Percentiles rank a stretch among this genome's conserved stretches.
phyloP scores from a whole-genome alignment of 2,888 invertebrate species.

The Coenonympha arcania region DNA sequence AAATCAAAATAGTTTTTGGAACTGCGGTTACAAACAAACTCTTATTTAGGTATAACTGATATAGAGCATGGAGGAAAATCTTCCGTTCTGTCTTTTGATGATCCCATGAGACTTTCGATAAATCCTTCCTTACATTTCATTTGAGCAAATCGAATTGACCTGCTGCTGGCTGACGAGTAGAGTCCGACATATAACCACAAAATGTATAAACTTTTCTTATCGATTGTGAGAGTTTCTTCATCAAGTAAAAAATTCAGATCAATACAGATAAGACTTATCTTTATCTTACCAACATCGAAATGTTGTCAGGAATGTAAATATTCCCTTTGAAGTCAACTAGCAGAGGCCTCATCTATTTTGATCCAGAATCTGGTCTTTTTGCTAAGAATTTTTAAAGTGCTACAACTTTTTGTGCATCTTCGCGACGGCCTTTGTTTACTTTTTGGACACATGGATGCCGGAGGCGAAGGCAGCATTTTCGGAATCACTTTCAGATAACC shows the following conservation, averaged over 20 bases:
- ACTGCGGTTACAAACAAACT: too few relatives aligned
- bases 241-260: not conserved
- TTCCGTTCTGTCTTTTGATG: too few relatives aligned
- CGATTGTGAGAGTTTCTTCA: not conserved
- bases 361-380: not conserved
- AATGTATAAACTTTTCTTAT: not conserved
- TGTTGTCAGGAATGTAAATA: not conserved
- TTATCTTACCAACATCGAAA: not conserved
- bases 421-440: slow-evolving; percentile 31
- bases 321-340: slow-evolving; percentile 5
- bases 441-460: slow-evolving; percentile 39
- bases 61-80: too few relatives aligned
- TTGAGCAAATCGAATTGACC: too few relatives aligned
- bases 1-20: too few relatives aligned
- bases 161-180: too few relatives aligned
- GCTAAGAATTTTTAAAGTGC: not conserved
- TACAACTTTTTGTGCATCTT: not conserved
- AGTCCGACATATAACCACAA: too few relatives aligned
- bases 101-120: too few relatives aligned
- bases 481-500: slow-evolving; percentile 65
- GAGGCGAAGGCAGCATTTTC: slow-evolving; percentile 47
- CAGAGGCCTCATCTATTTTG: not conserved
- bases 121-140: too few relatives aligned
- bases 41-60: too few relatives aligned
- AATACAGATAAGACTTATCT: not conserved